Conservation (phyloP, 2,888 invertebrate genomes). For the Orchesellides sinensis region DNA sequence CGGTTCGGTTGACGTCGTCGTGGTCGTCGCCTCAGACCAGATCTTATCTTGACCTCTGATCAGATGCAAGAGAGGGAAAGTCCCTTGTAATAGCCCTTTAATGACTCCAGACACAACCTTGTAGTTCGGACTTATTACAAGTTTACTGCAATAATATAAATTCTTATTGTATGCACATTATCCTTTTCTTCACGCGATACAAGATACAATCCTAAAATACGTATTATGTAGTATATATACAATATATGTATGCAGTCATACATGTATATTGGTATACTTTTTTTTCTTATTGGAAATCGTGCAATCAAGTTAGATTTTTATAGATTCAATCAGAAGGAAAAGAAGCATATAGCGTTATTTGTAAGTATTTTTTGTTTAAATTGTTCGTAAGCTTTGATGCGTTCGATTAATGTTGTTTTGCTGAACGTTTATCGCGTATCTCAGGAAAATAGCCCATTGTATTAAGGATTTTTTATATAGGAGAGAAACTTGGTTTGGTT, state of each 20-base stretch:
- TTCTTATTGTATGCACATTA: constrained; percentile 58
- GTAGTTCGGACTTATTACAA: constrained; percentile 37
- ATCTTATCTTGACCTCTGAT: constrained; percentile 74
- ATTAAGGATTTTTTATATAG: constrained; percentile 10
- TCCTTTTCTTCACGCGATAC: constrained; percentile 38
- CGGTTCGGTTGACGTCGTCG: constrained; percentile 61
- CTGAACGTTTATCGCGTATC: background rate
- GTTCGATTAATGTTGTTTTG: background rate
- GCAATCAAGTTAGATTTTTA: background rate
- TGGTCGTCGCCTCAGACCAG: constrained; percentile 73
- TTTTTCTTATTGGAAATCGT: background rate
- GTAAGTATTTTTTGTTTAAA: too few relatives aligned
- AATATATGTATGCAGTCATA: background rate
- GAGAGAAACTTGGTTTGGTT: background rate
- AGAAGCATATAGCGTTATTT: too few relatives aligned
- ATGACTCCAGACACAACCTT: constrained; percentile 72
- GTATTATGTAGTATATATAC: too few relatives aligned
- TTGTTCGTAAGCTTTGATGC: background rate
- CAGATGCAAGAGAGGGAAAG: constrained; percentile 73
- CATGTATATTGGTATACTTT: too few relatives aligned
- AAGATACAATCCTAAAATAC: too few relatives aligned
- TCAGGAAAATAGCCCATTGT: constrained; percentile 52
- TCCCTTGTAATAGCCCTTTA: constrained; percentile 75
- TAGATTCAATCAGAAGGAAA: background rate
- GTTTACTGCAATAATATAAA: constrained; percentile 58